Evolutionary conservation across 2,113 vertebrate genomes (phyloP).

Genomic region (Petromus typicus): DNA sequence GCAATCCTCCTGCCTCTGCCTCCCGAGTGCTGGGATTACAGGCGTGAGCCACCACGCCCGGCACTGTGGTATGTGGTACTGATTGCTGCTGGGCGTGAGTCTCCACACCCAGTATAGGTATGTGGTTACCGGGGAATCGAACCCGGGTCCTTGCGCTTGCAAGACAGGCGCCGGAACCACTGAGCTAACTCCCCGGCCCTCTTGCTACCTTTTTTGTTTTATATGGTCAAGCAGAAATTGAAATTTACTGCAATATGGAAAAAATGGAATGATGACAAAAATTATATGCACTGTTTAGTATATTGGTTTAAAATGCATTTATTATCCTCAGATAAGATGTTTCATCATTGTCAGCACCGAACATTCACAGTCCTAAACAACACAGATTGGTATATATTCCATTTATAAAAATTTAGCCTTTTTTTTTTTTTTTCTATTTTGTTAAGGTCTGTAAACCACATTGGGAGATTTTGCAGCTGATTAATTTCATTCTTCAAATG

Average conservation of each 20-base stretch:
- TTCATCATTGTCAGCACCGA: constrained; percentile 8
- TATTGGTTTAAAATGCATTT: neutral
- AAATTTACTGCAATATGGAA: neutral
- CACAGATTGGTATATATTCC: neutral
- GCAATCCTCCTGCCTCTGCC: too few species aligned
- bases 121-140: too few species aligned
- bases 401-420: neutral
- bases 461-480: constrained; percentile 17
- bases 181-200: too few species aligned
- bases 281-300: neutral
- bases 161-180: too few species aligned
- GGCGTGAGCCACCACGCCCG: too few species aligned
- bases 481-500: neutral
- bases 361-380: neutral
- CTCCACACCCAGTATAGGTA: too few species aligned
- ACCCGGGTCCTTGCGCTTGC: too few species aligned
- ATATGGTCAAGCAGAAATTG: neutral
- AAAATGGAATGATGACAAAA: neutral
- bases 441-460: neutral
- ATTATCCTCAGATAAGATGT: neutral
- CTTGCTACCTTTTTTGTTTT: constrained; percentile 20
- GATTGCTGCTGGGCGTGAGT: too few species aligned
- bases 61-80: too few species aligned
- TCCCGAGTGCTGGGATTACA: too few species aligned
- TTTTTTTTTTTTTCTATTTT: constrained; percentile 27